Evolutionary conservation across 2,888 invertebrate genomes (phyloP).

Genomic region (Acanthosepion esculentum): DNA sequence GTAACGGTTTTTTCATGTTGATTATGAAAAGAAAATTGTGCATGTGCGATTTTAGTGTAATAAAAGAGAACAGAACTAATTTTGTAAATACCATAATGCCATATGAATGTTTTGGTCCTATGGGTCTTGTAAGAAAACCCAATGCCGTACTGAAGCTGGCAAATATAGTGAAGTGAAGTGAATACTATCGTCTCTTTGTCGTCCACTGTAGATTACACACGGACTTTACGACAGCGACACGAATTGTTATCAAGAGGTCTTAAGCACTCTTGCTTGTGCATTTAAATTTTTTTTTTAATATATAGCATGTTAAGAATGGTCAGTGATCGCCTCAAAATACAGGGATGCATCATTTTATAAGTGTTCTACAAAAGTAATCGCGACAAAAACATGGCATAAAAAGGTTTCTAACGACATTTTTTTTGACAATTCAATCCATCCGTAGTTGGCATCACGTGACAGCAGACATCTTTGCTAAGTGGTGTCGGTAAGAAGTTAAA

Average conservation of each 20-base stretch:
- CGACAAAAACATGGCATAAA: neutral
- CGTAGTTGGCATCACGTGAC: neutral
- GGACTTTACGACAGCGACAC: fast-evolving
- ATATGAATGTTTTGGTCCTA: neutral
- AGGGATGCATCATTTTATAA: too few relatives aligned
- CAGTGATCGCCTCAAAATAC: neutral
- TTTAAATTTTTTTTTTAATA: too few relatives aligned
- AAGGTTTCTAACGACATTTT: neutral
- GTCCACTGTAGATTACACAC: neutral
- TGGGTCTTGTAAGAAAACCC: neutral
- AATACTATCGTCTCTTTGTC: neutral
- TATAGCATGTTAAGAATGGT: neutral
- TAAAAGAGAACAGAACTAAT: neutral
- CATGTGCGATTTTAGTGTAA: neutral
- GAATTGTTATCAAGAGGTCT: neutral
- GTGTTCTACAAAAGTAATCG: neutral
- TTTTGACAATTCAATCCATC: neutral
- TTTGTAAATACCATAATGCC: neutral
- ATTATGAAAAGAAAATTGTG: neutral
- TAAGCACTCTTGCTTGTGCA: neutral
- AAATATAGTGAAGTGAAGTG: neutral
- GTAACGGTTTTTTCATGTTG: neutral
- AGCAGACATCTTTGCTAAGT: neutral
- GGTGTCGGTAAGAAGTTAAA: neutral
- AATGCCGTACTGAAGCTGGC: neutral